These are phyloP conservation scores for Heliothis virescens DNA, from an alignment of 1,140 invertebrate species.

Conservation along the genomic window DNA sequence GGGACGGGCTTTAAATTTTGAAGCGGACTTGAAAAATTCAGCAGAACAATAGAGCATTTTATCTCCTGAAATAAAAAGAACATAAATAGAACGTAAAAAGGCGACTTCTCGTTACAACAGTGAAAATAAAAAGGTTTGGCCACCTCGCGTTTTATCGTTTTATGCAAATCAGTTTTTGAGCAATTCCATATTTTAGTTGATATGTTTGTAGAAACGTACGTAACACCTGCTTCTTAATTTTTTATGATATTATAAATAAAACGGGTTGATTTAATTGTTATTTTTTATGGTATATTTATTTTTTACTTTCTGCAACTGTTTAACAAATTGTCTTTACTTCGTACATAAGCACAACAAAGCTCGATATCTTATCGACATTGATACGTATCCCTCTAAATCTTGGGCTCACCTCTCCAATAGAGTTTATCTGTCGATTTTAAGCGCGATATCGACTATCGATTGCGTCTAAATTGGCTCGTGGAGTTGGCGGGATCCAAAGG, in stretches of 20 bases:
- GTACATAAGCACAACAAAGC: neutral
- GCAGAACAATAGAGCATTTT: constrained; percentile 14
- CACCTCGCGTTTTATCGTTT: constrained; percentile 33
- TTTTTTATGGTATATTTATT: too few relatives aligned
- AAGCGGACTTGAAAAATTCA: constrained; percentile 20
- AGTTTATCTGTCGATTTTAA: constrained; percentile 49
- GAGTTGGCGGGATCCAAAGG: constrained; percentile 37
- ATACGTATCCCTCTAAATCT: constrained; percentile 5
- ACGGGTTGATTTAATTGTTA: too few relatives aligned
- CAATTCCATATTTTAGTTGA: constrained; percentile 5
- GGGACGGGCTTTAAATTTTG: constrained; percentile 14
- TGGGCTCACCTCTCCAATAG: neutral
- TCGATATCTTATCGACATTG: neutral
- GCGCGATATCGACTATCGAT: constrained; percentile 55
- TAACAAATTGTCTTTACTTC: too few relatives aligned
- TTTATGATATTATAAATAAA: neutral
- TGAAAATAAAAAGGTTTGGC: constrained; percentile 18
- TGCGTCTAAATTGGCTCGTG: constrained; percentile 51
- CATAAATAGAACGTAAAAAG: constrained; percentile 37
- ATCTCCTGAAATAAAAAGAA: constrained; percentile 27
- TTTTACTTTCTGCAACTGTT: too few relatives aligned
- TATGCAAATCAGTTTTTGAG: constrained; percentile 22
- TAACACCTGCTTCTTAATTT: constrained; percentile 15
- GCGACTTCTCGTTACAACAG: constrained; percentile 25
- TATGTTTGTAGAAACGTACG: neutral